These are phyloP conservation scores for Varroa destructor DNA, from an alignment of 1,140 invertebrate species.

Conservation along the genomic window DNA sequence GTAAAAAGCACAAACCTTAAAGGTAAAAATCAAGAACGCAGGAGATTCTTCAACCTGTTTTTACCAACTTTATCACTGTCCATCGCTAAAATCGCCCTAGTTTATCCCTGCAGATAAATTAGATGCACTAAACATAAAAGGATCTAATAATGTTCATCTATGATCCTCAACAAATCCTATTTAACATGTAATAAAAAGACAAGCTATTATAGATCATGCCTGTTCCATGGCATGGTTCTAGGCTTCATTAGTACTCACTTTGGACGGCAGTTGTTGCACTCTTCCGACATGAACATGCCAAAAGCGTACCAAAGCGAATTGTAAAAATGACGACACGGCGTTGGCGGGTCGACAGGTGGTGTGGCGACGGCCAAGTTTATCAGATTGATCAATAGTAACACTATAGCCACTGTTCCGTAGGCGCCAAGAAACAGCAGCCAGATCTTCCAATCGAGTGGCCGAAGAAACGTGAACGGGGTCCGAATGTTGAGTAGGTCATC, in stretches of 20 bases:
- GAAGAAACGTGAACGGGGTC: conserved; percentile 23
- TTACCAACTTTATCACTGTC: no score
- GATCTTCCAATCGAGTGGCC: conserved; percentile 22
- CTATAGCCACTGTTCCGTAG: not conserved
- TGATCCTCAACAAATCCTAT: no score
- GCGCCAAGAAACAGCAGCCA: conserved; percentile 18
- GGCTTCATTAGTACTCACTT: not conserved
- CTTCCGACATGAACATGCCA: conserved; percentile 27
- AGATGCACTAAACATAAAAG: no score
- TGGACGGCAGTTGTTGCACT: conserved; percentile 25
- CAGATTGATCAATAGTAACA: conserved; percentile 12
- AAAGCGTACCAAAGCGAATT: conserved; percentile 26
- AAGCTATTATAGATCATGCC: no score
- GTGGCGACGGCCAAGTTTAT: conserved; percentile 24
- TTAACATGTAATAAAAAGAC: no score
- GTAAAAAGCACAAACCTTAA: no score
- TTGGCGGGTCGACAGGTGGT: conserved; percentile 16
- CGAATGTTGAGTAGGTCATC: conserved; percentile 18
- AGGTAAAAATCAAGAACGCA: no score
- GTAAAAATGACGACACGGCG: conserved; percentile 14
- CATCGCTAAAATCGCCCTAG: no score
- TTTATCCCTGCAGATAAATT: no score
- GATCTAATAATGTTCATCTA: no score
- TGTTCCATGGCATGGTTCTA: no score
- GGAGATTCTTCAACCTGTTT: no score